Conservation (phyloP, 1,140 invertebrate genomes). For the Condylostylus longicornis region DNA sequence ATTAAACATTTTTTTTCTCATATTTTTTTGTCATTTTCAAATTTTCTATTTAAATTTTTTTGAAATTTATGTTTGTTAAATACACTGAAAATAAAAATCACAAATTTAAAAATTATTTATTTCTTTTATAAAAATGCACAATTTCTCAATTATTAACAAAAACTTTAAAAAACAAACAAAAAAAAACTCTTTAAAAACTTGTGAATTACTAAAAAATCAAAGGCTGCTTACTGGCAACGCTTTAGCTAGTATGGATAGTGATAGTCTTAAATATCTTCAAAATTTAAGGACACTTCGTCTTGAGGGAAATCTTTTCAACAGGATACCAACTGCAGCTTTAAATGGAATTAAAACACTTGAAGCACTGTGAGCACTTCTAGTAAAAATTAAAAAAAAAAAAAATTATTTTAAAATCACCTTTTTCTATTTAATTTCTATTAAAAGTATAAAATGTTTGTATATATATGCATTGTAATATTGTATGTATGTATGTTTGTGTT, state of each 20-base stretch:
- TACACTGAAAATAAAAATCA: neutral
- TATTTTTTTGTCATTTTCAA: neutral
- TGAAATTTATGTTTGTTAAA: conserved; percentile 4
- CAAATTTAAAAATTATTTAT: too few species aligned
- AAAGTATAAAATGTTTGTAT: too few species aligned
- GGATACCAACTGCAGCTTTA: conserved; percentile 45
- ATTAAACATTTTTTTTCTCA: too few species aligned
- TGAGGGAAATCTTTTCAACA: conserved; percentile 45
- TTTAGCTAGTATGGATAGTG: conserved; percentile 39
- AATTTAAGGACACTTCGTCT: conserved; percentile 47
- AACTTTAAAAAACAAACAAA: conserved; percentile 3
- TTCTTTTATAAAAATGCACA: neutral
- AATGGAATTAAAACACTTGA: conserved; percentile 39
- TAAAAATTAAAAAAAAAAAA: neutral
- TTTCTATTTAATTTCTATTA: too few species aligned
- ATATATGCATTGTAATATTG: too few species aligned
- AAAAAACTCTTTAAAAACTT: conserved; percentile 2
- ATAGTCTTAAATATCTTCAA: conserved; percentile 37
- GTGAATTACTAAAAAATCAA: conserved; percentile 3
- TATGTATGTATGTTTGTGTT: too few species aligned
- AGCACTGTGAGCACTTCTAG: conserved; percentile 46
- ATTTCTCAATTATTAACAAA: conserved; percentile 1
- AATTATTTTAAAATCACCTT: neutral
- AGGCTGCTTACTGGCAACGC: conserved; percentile 57
- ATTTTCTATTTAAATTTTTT: conserved; percentile 12